Evolutionary conservation across 2,888 invertebrate species (phyloP).

Genomic region (Myathropa florea): DNA sequence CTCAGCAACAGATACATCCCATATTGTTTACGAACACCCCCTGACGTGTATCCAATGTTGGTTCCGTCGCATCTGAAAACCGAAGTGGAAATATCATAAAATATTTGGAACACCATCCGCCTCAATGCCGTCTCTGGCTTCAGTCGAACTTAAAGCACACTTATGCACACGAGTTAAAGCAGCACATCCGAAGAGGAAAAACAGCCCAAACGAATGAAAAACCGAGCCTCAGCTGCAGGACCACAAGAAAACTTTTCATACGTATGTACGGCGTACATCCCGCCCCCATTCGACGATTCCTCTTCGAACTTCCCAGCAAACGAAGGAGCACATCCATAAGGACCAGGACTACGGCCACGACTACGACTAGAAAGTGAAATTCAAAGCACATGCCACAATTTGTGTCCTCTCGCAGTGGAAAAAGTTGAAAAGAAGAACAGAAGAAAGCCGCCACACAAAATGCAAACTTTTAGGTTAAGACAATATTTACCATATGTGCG

Average conservation of each 20-base stretch:
- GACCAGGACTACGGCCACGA: background rate
- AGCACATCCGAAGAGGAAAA: background rate
- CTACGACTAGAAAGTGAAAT: constrained; percentile 58
- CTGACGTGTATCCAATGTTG: background rate
- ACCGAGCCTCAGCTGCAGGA: constrained; percentile 24
- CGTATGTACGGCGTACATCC: background rate
- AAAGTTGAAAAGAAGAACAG: constrained; percentile 24
- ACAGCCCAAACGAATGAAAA: background rate
- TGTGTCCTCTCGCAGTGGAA: constrained; percentile 49
- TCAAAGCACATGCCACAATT: constrained; percentile 57
- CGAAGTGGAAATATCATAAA: constrained; percentile 19
- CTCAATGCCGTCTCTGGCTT: background rate
- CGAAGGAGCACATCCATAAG: background rate
- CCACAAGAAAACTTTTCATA: constrained; percentile 25
- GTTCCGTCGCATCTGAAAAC: background rate
- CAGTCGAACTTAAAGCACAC: background rate
- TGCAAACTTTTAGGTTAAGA: constrained; percentile 73
- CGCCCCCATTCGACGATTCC: background rate
- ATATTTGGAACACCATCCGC: constrained; percentile 46
- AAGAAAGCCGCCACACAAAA: constrained; percentile 49
- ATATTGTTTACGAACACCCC: background rate
- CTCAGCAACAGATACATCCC: background rate
- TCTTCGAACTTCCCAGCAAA: background rate
- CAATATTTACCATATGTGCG: constrained; percentile 74
- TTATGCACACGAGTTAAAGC: constrained; percentile 33